Percentiles rank a stretch among this genome's conserved stretches.
Evolutionary conservation across 2,888 invertebrate species (phyloP).

Genomic region (Brachyptera putata): DNA sequence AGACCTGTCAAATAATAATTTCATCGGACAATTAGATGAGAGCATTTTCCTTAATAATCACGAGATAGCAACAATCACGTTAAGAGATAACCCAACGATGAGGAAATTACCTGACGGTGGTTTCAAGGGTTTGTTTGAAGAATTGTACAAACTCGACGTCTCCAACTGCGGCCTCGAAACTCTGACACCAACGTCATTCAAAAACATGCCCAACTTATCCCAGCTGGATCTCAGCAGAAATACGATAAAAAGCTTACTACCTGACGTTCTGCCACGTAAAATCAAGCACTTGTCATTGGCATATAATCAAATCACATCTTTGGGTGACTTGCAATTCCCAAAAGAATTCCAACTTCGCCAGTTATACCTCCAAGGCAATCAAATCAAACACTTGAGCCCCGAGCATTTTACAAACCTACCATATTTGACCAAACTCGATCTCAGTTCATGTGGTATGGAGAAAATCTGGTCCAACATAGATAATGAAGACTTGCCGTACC

Average conservation of each 20-base stretch:
- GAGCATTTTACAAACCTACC: background rate
- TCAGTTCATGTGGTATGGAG: background rate
- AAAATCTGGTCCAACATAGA: background rate
- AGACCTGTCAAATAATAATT: conserved; percentile 68
- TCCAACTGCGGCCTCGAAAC: conserved; percentile 61
- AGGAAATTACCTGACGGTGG: conserved; percentile 23
- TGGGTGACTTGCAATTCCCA: background rate
- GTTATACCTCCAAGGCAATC: background rate
- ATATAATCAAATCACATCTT: background rate
- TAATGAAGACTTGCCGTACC: background rate
- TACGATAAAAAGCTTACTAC: background rate
- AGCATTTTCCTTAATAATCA: conserved; percentile 66
- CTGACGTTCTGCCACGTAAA: background rate
- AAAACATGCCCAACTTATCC: background rate
- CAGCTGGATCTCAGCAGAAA: background rate
- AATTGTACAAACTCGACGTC: conserved; percentile 66
- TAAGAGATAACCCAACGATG: conserved; percentile 15
- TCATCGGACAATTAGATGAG: conserved; percentile 60
- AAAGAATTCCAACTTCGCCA: background rate
- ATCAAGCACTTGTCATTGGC: background rate
- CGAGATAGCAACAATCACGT: conserved; percentile 62
- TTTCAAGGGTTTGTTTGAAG: conserved; percentile 46
- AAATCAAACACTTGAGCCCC: background rate
- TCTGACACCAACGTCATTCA: background rate
- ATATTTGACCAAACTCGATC: background rate